Percentiles rank a stretch among this genome's conserved stretches.
Conservation (phyloP, 2,113 vertebrate species). For the Eira barbara region DNA sequence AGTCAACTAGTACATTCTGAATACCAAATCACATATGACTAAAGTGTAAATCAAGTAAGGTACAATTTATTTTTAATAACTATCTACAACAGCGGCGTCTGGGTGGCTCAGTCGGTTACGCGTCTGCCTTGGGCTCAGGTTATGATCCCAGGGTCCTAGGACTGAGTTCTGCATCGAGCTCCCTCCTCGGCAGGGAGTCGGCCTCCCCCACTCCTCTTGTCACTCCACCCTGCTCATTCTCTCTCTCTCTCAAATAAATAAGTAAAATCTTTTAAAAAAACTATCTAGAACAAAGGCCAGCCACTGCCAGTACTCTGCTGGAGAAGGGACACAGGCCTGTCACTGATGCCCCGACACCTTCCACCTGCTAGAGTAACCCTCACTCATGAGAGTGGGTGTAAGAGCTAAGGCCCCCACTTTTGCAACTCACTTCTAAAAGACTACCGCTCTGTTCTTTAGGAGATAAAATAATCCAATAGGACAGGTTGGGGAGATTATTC, state of each 20-base stretch:
- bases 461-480: background rate
- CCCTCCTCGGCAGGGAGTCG: background rate
- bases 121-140: background rate
- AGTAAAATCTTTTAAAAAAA: background rate
- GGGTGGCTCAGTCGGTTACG: background rate
- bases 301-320: background rate
- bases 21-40: background rate
- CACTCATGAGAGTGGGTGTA: background rate
- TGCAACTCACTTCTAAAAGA: background rate
- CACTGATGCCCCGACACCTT: background rate
- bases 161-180: background rate
- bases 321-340: background rate
- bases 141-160: background rate
- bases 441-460: background rate
- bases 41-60: background rate
- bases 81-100: background rate
- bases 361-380: background rate
- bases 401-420: background rate
- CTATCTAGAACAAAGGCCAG: background rate
- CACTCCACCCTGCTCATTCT: background rate
- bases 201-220: background rate
- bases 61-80: background rate
- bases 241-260: background rate
- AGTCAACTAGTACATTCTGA: background rate
- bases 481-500: background rate